Base-by-base conservation (phyloP, 1,140 invertebrate genomes). In the Dendrolimus kikuchii region DNA sequence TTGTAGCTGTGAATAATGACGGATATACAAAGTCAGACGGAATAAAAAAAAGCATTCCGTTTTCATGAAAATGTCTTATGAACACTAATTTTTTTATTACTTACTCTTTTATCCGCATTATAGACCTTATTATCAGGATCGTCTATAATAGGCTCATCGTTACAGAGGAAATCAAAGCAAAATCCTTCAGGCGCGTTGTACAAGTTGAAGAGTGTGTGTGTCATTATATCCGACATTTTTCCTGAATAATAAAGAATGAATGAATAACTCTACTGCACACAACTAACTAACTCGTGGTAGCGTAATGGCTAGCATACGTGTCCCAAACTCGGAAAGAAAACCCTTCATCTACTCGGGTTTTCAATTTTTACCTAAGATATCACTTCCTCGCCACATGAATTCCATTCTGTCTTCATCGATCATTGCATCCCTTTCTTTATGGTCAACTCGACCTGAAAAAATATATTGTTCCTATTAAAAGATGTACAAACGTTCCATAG, bases 91-190 rank as follows among this genome's bases (percentile, higher is more conserved):
- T 38, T 39, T 49, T 8, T 6, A 45, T 40, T 49, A 48, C 64
- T 67, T 64, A 89, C 88, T 67, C 78, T 73, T 62, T 66, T 78
- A 45, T 89, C 77, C 39, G 88, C 88, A 63, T 91, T 91, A 57
- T 88, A 89, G 5, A 86, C 88, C 49, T 84, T 88, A 62, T 83
- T 88, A 38, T 90, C 89, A 38, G 86, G 79, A 53, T 90, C 86
- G 39, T 89, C 88, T 7, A 89, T 81, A n/a, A 92, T 87, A 2
- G 91, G 90, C 45, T 93, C 90, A 74, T 94, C 92, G 38, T 66
- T 77, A 74, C 93, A 94, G n/a, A 90, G 77, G n/a, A 90, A 81
- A 77, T 95, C 93, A 73, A 92, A 95, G 69, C 93, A 94, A 76
- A 93, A 94, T 4, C 91, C 92, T 38, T 87, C 74, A 0, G 93